phyloP scores from a whole-genome alignment of 2,797 vertebrate species.

The Hapalemur alaotrensis region DNA sequence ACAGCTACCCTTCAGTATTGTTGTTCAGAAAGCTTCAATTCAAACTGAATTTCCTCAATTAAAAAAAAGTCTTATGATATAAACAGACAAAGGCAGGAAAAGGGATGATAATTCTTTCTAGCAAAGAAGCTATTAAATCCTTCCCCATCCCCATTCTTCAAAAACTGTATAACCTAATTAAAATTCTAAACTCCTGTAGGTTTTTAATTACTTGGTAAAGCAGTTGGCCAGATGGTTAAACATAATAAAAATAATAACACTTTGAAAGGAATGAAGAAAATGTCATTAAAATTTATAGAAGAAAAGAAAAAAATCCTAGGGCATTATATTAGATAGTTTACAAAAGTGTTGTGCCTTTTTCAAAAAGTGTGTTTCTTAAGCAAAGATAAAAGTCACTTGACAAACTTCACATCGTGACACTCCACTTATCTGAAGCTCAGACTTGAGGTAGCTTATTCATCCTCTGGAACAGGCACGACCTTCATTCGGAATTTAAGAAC shows the following conservation, averaged over 20 bases:
- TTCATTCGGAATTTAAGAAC: slow-evolving; percentile 17
- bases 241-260: slow-evolving; percentile 67
- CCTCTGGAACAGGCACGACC: background rate
- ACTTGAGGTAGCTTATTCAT: background rate
- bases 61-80: background rate
- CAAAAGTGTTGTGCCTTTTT: background rate
- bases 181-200: slow-evolving; percentile 53
- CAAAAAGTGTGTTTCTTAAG: background rate
- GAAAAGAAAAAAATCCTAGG: background rate
- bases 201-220: slow-evolving; percentile 70
- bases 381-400: background rate
- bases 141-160: slow-evolving; percentile 38
- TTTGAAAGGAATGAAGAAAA: slow-evolving; percentile 56
- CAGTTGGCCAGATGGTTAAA: slow-evolving; percentile 66
- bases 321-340: background rate
- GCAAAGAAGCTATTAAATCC: slow-evolving; percentile 39
- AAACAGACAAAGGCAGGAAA: slow-evolving; percentile 12
- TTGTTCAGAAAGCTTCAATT: slow-evolving; percentile 29
- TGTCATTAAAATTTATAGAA: slow-evolving; percentile 5
- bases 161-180: slow-evolving; percentile 58
- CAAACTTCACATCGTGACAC: background rate
- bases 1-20: background rate
- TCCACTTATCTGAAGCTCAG: background rate
- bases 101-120: slow-evolving; percentile 9
- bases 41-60: background rate